Conservation (phyloP, 2,797 vertebrate species). For the Benthosema pterotum region DNA sequence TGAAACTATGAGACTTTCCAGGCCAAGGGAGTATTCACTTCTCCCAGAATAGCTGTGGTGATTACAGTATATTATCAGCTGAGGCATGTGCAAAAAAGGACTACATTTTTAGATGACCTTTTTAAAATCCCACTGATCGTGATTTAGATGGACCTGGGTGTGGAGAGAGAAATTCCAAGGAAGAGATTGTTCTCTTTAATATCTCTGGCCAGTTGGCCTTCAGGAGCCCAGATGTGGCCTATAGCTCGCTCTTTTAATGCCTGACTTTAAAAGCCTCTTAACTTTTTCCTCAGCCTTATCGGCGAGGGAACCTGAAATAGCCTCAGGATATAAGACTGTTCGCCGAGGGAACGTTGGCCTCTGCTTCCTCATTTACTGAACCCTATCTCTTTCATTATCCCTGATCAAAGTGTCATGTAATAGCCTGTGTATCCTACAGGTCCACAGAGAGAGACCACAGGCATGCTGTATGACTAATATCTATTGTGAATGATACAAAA, state of each 20-base stretch:
- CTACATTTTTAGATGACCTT: constrained; percentile 59
- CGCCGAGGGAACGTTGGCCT: constrained; percentile 53
- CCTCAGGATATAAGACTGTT: constrained; percentile 48
- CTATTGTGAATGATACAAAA: too few species aligned
- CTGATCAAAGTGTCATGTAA: constrained; percentile 45
- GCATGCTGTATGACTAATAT: background rate
- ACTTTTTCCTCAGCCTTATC: constrained; percentile 41
- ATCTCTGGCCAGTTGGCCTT: constrained; percentile 28
- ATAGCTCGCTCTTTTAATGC: constrained; percentile 46
- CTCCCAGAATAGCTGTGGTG: constrained; percentile 55
- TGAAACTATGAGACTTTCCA: constrained; percentile 42
- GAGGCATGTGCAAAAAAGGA: constrained; percentile 58
- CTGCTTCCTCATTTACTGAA: constrained; percentile 58
- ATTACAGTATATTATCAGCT: constrained; percentile 48
- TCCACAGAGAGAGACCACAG: constrained; percentile 14
- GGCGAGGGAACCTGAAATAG: constrained; percentile 63
- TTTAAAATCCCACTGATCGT: constrained; percentile 45
- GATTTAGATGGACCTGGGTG: constrained; percentile 39
- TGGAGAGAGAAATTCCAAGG: constrained; percentile 46
- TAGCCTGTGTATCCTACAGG: constrained; percentile 17
- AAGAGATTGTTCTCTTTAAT: constrained; percentile 49
- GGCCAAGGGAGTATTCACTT: constrained; percentile 31
- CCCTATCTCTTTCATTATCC: constrained; percentile 59
- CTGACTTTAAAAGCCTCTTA: constrained; percentile 59
- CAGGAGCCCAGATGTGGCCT: constrained; percentile 60